phyloP scores from a whole-genome alignment of 2,113 vertebrate genomes.

The Gymnocephalus cernua region DNA sequence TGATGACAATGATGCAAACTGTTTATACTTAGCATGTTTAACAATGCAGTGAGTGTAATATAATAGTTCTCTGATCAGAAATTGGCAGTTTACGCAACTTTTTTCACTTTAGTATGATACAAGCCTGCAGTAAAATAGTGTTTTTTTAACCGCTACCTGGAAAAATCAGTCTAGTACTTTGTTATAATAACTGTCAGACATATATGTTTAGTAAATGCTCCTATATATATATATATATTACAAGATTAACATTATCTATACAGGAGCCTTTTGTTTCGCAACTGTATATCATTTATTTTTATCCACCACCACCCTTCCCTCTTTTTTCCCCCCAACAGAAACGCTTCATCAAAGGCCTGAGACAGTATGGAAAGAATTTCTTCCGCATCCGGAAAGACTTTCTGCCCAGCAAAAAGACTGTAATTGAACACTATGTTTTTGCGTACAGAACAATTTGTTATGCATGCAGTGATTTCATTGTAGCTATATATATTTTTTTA shows the following conservation, averaged over 20 bases:
- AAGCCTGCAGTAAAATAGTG: not conserved
- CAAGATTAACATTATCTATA: not conserved
- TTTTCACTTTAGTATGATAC: not conserved
- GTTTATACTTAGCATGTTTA: not conserved
- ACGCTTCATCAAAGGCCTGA: constrained; percentile 96
- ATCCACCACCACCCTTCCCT: not conserved
- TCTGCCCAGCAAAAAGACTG: constrained; percentile 92
- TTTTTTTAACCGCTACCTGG: not conserved
- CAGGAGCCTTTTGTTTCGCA: not conserved
- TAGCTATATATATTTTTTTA: not conserved
- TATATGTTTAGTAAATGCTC: not conserved
- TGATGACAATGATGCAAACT: not conserved
- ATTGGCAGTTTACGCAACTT: not conserved
- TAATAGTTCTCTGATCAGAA: not conserved
- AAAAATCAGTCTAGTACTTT: not conserved
- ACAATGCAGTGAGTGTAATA: not conserved
- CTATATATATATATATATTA: not conserved
- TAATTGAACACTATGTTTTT: constrained; percentile 72
- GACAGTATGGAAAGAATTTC: constrained; percentile 99
- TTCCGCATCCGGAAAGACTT: constrained; percentile 97
- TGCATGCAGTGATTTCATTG: not conserved
- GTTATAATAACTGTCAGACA: not conserved
- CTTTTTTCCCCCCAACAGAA: constrained; percentile 83
- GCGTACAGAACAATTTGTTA: not conserved
- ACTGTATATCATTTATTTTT: not conserved